Evolutionary conservation across 2,797 vertebrate genomes (phyloP), one percentile per base, ranked within the genome.

Genomic region (Dendrocincla fuliginosa): DNA sequence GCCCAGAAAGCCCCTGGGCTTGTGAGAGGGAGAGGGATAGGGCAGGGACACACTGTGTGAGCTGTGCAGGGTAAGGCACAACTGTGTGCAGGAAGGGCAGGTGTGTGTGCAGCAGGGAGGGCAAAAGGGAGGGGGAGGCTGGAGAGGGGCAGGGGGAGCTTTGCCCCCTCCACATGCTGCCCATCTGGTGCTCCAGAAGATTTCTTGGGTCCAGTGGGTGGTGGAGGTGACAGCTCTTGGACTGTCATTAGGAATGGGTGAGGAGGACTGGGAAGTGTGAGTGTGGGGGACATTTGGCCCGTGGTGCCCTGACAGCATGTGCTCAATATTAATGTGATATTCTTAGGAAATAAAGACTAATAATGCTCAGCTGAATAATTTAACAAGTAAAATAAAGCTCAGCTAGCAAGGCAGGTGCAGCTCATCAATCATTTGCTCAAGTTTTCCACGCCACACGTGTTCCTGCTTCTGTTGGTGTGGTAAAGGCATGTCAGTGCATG

Each of bases 341-440:
- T 79, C 80, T 84, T 67, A 84, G 57, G 82, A 74, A 92, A 81
- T 5, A 30, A 94, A 67, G 80, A 64, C 76, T 80, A 64, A 67
- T 84, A 84, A 91, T 10, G 52, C 70, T 80, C 23, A 68, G 49
- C 84, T 95, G 83, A 83, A 83, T 90, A 83, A 90, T 92, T 80
- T 28, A 95, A 61, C 17, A 76, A 89, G 69, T 57, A 74, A 64
- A 63, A 84, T 71, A 70, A 70, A 79, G 73, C 73, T 95, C n/a
- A 49, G 64, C 53, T 47, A 50, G 65, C 10, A 52, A 79, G 76
- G 63, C 70, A 68, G 59, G 63, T 42, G 35, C 17, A 70, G 60
- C 64, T 82, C 47, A 27, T 77, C 41, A 79, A 82, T 87, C 11
- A 25, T 49, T 75, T 63, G 63, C 56, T 65, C 0, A 6, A 35